Evolutionary conservation across 2,797 vertebrate genomes (phyloP), one percentile per base, ranked within the genome.

Genomic region (Thunnus albacares): DNA sequence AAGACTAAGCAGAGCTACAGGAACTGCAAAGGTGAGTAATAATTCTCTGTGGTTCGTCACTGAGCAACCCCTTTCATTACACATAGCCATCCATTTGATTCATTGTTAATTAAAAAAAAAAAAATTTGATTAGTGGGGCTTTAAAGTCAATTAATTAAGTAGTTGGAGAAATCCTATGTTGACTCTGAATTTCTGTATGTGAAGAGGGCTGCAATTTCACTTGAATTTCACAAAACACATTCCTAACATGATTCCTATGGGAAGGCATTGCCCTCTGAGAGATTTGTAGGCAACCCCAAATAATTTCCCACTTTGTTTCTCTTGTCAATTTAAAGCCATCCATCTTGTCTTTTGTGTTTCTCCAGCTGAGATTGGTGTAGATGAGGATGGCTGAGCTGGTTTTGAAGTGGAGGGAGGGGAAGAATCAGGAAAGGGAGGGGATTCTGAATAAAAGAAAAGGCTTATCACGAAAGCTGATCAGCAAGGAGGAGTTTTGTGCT

Each of bases 381-480:
- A 79, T 45, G 62, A 78, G 76, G 67, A 77, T 78, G 78, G 66
- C 52, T 83, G 80, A 77, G 68, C 69, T 68, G 69, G 26, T 83
- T 73, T 47, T 68, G 43, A 71, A 72, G 69, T 38, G 47, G 26
- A 66, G 15, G 24, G 18, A 49, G 58, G 58, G 41, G 56, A 63
- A 63, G 38, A 52, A 22, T 41, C 18, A n/a, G 26, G 58, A 63
- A 63, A 20, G 55, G 52, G 43, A 61, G 17, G 14, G 3, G 26
- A 51, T 71, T 71, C 43, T 62, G 80, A 76, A 82, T 80, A 59
- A 82, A 83, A 81, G 28, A 81, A 77, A 60, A 58, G 38, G 26
- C 65, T 87, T 84, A 69, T 81, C 56, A 20, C 26, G 0, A 67
- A 80, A 78, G 47, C 68, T 66, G 61, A 85, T 90, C 71, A 30